These are phyloP conservation scores for Pseudomyrmex gracilis DNA, from an alignment of 1,140 invertebrate species.

Conservation along the genomic window DNA sequence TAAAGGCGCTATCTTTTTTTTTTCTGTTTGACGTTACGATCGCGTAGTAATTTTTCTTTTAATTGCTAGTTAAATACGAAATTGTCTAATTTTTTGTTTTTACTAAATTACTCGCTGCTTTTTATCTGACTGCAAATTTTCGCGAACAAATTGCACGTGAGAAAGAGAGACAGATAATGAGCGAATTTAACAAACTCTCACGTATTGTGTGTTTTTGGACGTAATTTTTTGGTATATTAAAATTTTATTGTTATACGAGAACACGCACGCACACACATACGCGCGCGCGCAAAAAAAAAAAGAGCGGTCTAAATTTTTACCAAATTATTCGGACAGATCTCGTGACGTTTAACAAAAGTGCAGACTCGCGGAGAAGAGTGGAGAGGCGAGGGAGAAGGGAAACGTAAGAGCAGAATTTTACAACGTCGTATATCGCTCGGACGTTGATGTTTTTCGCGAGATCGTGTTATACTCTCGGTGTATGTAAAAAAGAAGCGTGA, in stretches of 20 bases:
- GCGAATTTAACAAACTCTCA: not conserved
- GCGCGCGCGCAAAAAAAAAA: too few relatives aligned
- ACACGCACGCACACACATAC: not conserved
- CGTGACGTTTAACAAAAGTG: conserved; percentile 27
- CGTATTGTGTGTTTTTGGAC: too few relatives aligned
- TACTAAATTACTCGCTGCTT: not conserved
- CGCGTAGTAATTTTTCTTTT: not conserved
- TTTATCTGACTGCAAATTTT: conserved; percentile 12
- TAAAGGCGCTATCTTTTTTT: not conserved
- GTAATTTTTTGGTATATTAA: conserved; percentile 22
- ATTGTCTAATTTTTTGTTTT: not conserved
- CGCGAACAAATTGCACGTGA: not conserved
- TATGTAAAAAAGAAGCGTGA: conserved; percentile 21
- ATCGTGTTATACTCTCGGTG: conserved; percentile 23
- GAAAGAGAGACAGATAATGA: not conserved
- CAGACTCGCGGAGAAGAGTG: not conserved
- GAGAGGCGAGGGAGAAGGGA: too few relatives aligned
- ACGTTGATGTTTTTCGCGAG: conserved; percentile 9
- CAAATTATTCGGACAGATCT: not conserved
- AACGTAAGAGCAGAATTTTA: not conserved
- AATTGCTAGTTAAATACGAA: not conserved
- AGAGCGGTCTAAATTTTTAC: conserved; percentile 16
- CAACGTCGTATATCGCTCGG: conserved; percentile 2
- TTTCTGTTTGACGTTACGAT: not conserved
- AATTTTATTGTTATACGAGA: conserved; percentile 30